phyloP scores from a whole-genome alignment of 2,888 invertebrate genomes.

The Plagodis pulveraria region DNA sequence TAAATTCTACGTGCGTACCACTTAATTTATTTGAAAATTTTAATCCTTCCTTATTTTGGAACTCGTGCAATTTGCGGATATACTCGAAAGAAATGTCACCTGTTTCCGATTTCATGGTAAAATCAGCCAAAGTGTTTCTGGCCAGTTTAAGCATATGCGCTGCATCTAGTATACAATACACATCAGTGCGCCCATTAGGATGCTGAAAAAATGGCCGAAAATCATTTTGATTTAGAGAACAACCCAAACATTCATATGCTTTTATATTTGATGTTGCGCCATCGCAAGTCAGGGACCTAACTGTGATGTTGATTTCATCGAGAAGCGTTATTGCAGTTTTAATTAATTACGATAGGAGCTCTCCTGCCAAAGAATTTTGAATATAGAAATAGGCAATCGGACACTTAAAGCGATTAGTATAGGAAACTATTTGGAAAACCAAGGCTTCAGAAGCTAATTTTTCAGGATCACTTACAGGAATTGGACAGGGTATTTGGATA shows the following conservation, averaged over 20 bases:
- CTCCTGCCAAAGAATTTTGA: neutral
- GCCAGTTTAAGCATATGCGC: slow-evolving; percentile 29
- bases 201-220: neutral
- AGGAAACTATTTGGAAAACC: neutral
- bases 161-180: slow-evolving; percentile 27
- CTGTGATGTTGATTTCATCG: slow-evolving; percentile 25
- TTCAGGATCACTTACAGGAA: neutral
- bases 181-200: neutral
- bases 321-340: slow-evolving; percentile 13
- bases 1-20: slow-evolving; percentile 1
- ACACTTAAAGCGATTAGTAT: slow-evolving; percentile 4
- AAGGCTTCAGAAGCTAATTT: neutral
- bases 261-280: slow-evolving; percentile 19
- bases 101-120: slow-evolving; percentile 13
- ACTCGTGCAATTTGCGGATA: slow-evolving; percentile 21
- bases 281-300: slow-evolving; percentile 28
- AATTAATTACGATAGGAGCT: neutral
- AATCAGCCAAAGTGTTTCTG: slow-evolving; percentile 26
- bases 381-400: neutral
- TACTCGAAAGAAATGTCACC: slow-evolving; percentile 24
- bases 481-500: too few species aligned
- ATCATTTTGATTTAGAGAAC: slow-evolving; percentile 17
- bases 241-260: slow-evolving; percentile 30
- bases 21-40: neutral
- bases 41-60: slow-evolving; percentile 30